A percentile compares a stretch with the other conserved stretches of the same genome.
Conservation (phyloP, 1,140 invertebrate species). For the Pararge aegeria region DNA sequence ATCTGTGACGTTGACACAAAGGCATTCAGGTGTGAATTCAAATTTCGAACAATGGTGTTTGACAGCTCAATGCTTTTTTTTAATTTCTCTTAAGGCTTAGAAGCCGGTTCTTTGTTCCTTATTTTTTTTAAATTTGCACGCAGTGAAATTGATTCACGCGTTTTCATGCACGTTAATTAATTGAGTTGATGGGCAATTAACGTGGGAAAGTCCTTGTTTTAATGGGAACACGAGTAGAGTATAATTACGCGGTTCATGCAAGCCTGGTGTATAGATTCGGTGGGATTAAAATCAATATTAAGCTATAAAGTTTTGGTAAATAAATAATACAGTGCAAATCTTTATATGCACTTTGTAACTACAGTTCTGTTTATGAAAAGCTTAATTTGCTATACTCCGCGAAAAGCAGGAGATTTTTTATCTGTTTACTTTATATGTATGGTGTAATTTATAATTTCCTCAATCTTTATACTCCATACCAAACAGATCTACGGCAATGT, state of each 20-base stretch:
- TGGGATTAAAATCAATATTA: no score
- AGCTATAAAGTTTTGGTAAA: no score
- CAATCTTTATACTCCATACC: no score
- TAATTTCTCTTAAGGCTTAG: conserved; percentile 30
- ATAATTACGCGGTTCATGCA: background rate
- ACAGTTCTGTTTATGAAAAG: no score
- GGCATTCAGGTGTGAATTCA: conserved; percentile 48
- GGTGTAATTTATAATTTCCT: no score
- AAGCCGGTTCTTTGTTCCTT: conserved; percentile 23
- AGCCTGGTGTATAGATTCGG: no score
- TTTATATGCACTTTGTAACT: no score
- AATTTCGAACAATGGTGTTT: conserved; percentile 54
- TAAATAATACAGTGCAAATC: no score
- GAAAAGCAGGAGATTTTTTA: no score
- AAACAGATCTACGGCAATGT: no score
- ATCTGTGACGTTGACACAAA: conserved; percentile 28
- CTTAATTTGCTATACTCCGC: no score
- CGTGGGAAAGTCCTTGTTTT: conserved; percentile 8
- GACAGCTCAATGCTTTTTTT: conserved; percentile 54
- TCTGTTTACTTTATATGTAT: no score
- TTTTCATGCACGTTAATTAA: conserved; percentile 3
- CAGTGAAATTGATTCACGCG: background rate
- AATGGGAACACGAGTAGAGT: background rate
- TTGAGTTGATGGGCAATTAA: conserved; percentile 6
- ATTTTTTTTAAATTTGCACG: conserved; percentile 19